Evolutionary conservation across 2,113 vertebrate genomes (phyloP).

Genomic region (Arothron firmamentum): DNA sequence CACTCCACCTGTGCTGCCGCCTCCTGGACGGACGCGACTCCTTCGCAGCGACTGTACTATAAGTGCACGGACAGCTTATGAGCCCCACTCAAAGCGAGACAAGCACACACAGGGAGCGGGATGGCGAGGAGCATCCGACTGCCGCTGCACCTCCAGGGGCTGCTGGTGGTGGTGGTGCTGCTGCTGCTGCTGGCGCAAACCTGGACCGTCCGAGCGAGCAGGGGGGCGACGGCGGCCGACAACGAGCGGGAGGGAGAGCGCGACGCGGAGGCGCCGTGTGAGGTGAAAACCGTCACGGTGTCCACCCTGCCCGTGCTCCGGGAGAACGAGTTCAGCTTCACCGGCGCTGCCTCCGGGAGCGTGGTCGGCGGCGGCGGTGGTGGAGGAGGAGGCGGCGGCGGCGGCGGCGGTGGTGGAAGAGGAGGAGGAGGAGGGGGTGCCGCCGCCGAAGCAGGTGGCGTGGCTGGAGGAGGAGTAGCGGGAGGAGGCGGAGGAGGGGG

Average conservation of each 20-base stretch:
- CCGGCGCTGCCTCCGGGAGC: constrained; percentile 76
- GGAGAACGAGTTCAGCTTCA: constrained; percentile 93
- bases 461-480: constrained; percentile 67
- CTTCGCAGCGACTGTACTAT: constrained; percentile 67
- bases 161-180: too few species aligned
- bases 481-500: constrained; percentile 66
- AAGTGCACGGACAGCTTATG: constrained; percentile 70
- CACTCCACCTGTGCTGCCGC: constrained; percentile 76
- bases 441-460: constrained; percentile 50
- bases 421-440: constrained; percentile 20
- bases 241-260: constrained; percentile 60
- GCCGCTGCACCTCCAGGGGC: constrained; percentile 56
- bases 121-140: constrained; percentile 64
- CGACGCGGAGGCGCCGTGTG: constrained; percentile 75
- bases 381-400: constrained; percentile 22
- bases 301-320: constrained; percentile 92
- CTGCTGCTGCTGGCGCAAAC: constrained; percentile 37
- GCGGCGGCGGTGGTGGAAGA: constrained; percentile 42
- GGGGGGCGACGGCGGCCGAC: constrained; percentile 47
- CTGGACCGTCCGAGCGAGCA: constrained; percentile 31
- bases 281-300: constrained; percentile 89
- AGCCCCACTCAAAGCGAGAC: constrained; percentile 68
- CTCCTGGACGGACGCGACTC: constrained; percentile 75
- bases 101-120: constrained; percentile 61
- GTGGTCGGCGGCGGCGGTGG: constrained; percentile 53